phyloP scores from a whole-genome alignment of 2,113 vertebrate species.

The Buteo buteo region DNA sequence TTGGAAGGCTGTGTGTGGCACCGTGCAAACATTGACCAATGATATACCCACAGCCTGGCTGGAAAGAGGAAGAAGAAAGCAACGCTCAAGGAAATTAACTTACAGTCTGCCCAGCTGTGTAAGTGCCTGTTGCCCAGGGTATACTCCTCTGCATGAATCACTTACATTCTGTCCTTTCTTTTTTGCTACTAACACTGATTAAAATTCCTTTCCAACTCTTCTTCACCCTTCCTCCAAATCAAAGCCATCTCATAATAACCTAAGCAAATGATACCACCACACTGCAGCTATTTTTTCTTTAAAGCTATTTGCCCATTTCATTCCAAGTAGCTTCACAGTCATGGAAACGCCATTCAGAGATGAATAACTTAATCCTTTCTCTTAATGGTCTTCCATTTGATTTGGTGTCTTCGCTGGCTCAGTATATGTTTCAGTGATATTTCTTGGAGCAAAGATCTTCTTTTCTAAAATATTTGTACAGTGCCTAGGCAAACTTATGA shows the following conservation, averaged over 20 bases:
- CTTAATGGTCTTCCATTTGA: background rate
- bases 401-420: background rate
- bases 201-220: conserved; percentile 26
- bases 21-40: fast-evolving
- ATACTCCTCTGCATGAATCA: background rate
- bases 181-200: background rate
- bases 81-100: background rate
- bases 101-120: background rate
- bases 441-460: background rate
- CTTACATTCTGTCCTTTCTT: background rate
- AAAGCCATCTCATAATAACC: conserved; percentile 35
- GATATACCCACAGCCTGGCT: background rate
- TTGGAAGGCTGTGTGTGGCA: background rate
- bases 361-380: conserved; percentile 41
- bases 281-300: background rate
- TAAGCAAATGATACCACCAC: conserved; percentile 7
- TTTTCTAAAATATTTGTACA: conserved; percentile 13
- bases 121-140: background rate
- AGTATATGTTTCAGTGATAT: background rate
- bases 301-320: conserved; percentile 36
- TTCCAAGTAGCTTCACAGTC: conserved; percentile 31
- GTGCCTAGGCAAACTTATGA: background rate
- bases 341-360: conserved; percentile 47
- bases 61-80: background rate
- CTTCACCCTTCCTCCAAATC: background rate